Percentiles rank a stretch among this genome's conserved stretches.
Conservation (phyloP, 1,140 invertebrate species). For the Brachionus calyciflorus region DNA sequence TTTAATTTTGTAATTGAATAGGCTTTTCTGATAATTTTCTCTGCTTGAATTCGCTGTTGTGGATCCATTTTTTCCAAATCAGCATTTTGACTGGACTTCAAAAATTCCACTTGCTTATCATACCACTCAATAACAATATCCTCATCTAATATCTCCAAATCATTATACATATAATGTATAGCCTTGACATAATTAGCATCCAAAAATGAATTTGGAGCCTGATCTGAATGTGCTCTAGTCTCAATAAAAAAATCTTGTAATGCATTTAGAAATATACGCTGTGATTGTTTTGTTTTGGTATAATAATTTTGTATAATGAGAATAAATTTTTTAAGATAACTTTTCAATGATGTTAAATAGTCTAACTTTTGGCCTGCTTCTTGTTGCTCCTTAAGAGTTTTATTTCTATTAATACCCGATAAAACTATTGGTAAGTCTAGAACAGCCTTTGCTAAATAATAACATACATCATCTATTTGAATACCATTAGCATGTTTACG, state of each 20-base stretch:
- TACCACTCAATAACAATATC: constrained; percentile 35
- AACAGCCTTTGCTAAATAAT: constrained; percentile 24
- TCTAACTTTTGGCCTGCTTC: not conserved
- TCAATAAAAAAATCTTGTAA: constrained; percentile 37
- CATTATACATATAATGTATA: constrained; percentile 17
- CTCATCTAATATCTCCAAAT: constrained; percentile 23
- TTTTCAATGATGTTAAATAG: constrained; percentile 7
- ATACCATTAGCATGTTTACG: constrained; percentile 36
- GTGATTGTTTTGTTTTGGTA: constrained; percentile 36
- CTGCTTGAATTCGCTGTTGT: not conserved
- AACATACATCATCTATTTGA: constrained; percentile 44
- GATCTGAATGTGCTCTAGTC: not conserved
- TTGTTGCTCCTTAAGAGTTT: not conserved
- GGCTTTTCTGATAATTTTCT: not conserved
- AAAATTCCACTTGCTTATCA: not conserved
- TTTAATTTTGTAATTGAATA: constrained; percentile 21
- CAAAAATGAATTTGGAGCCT: constrained; percentile 1
- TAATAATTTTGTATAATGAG: constrained; percentile 32
- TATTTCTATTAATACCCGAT: not conserved
- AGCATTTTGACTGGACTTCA: not conserved
- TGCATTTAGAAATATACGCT: constrained; percentile 21
- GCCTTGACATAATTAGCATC: constrained; percentile 15
- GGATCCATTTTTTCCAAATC: not conserved
- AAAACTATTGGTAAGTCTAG: constrained; percentile 16
- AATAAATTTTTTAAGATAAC: constrained; percentile 4